Evolutionary conservation across 2,797 vertebrate genomes (phyloP).

Genomic region (Varecia variegata): DNA sequence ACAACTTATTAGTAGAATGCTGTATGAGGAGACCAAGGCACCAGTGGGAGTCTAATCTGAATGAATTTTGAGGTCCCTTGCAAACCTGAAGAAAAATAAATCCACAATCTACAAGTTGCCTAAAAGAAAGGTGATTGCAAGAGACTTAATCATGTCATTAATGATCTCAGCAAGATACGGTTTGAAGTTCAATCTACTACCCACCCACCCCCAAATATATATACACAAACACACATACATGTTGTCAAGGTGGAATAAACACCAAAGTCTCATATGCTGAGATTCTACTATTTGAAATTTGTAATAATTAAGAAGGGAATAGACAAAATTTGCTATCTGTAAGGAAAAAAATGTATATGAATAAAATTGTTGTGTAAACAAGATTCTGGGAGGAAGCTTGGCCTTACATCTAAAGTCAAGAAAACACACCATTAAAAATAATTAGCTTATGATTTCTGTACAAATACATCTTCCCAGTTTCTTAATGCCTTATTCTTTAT

Average conservation of each 20-base stretch:
- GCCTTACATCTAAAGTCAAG: not conserved
- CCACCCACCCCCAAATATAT: not conserved
- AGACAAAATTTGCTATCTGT: slow-evolving; percentile 34
- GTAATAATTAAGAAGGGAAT: slow-evolving; percentile 23
- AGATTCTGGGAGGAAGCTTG: not conserved
- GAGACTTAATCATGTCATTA: not conserved
- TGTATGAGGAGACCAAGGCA: not conserved
- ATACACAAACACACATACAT: not conserved
- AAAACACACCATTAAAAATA: slow-evolving; percentile 56
- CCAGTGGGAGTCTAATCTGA: not conserved
- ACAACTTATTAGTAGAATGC: not conserved
- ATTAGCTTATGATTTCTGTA: slow-evolving; percentile 37
- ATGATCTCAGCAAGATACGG: not conserved
- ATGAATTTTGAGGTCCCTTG: not conserved
- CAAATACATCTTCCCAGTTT: slow-evolving; percentile 17
- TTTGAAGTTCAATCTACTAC: slow-evolving; percentile 23
- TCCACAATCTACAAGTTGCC: not conserved
- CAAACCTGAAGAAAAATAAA: slow-evolving; percentile 21
- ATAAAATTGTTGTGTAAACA: slow-evolving; percentile 38
- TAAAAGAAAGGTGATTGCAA: not conserved
- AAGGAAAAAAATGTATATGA: not conserved
- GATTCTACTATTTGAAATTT: slow-evolving; percentile 9
- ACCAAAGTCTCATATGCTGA: slow-evolving; percentile 23
- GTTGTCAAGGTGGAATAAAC: not conserved
- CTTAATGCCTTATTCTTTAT: slow-evolving; percentile 17